phyloP scores from a whole-genome alignment of 2,113 vertebrate genomes.

The Vulpes vulpes region DNA sequence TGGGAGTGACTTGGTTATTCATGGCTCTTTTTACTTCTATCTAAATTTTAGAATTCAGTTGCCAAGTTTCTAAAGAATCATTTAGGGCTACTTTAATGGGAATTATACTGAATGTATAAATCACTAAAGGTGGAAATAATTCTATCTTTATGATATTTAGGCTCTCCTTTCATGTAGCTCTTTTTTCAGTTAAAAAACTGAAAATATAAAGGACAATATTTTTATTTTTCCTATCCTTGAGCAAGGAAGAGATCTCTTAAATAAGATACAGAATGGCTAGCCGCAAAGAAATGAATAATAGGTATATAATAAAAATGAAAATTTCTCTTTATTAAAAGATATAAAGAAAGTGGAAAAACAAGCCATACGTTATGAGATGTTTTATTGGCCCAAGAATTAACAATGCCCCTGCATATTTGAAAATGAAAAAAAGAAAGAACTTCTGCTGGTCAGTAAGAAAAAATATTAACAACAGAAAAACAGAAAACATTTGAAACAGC shows the following conservation, averaged over 20 bases:
- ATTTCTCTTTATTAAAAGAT: background rate
- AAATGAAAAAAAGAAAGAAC: background rate
- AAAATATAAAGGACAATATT: background rate
- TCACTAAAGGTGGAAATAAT: background rate
- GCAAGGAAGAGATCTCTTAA: background rate
- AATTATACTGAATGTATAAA: background rate
- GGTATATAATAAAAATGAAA: background rate
- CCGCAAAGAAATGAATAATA: background rate
- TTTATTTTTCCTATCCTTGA: background rate
- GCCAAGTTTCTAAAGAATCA: background rate
- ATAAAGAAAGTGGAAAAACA: background rate
- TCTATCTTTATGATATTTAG: background rate
- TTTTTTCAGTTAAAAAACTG: background rate
- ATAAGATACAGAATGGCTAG: background rate
- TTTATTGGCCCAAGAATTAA: background rate
- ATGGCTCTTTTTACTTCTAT: background rate
- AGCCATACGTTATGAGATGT: background rate
- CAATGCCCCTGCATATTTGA: background rate
- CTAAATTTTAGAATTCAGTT: constrained; percentile 35
- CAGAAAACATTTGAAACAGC: background rate
- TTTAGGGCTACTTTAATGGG: background rate
- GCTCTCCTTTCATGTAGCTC: background rate
- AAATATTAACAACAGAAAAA: background rate
- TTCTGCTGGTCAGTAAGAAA: constrained; percentile 3
- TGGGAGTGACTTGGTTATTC: background rate